Evolutionary conservation across 2,113 vertebrate species (phyloP).

Genomic region (Vimba vimba): DNA sequence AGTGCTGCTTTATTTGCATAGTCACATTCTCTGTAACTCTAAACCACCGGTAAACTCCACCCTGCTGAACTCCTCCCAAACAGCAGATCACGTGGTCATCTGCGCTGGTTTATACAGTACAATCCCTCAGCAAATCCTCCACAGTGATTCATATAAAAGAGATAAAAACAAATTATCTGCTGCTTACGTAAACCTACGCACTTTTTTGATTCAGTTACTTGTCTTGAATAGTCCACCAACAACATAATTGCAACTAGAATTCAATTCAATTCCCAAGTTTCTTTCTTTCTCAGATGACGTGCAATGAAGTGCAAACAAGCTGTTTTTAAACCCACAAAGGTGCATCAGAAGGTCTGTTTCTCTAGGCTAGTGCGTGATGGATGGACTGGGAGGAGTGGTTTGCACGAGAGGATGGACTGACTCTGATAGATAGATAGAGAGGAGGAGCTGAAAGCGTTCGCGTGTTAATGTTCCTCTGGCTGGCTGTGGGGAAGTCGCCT

Average conservation of each 20-base stretch:
- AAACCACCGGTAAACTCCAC: not conserved
- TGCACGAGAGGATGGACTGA: not conserved
- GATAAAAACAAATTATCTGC: not conserved
- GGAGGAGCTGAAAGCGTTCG: not conserved
- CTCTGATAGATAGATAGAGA: no score
- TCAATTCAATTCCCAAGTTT: not conserved
- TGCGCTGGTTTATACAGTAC: no score
- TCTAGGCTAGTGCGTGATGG: not conserved
- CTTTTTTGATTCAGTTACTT: not conserved
- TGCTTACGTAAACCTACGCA: not conserved
- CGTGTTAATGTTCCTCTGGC: not conserved
- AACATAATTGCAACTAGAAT: not conserved
- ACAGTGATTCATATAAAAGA: not conserved
- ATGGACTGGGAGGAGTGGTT: not conserved
- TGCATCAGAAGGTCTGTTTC: not conserved
- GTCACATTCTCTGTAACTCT: slow-evolving; percentile 32
- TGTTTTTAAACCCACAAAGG: not conserved
- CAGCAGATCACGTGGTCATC: not conserved
- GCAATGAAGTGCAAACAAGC: not conserved
- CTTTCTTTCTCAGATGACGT: not conserved
- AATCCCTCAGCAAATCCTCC: not conserved
- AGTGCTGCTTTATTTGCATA: slow-evolving; percentile 44
- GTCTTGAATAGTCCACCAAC: not conserved
- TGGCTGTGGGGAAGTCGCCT: not conserved
- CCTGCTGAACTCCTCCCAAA: not conserved